Evolutionary conservation across 2,888 invertebrate genomes (phyloP).

Genomic region (Acrobasis consociella): DNA sequence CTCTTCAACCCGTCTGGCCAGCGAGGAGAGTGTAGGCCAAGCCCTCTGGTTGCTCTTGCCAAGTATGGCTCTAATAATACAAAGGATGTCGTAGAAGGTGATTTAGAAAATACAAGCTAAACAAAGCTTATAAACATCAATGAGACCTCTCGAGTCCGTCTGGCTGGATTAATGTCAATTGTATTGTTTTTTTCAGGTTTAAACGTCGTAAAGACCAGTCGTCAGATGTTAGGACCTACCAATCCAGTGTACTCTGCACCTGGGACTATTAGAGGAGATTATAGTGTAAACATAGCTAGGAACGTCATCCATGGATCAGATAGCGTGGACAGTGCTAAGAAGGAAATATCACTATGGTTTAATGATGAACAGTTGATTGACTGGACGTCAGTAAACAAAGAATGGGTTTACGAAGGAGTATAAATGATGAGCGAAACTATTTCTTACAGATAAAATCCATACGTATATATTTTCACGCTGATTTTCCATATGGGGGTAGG

Average conservation of each 20-base stretch:
- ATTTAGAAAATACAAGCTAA: no score
- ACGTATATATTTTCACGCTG: no score
- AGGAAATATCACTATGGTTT: slow-evolving; percentile 98
- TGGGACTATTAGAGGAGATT: slow-evolving; percentile 99
- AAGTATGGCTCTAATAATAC: no score
- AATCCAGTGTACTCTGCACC: slow-evolving; percentile 97
- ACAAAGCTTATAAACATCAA: no score
- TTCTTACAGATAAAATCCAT: no score
- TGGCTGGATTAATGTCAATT: no score
- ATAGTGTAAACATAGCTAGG: slow-evolving; percentile 96
- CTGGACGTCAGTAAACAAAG: slow-evolving; percentile 91
- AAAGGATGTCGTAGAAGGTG: no score
- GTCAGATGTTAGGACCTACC: slow-evolving; percentile 98
- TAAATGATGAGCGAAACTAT: slow-evolving; percentile 55
- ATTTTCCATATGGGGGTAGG: no score
- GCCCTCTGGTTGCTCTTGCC: no score
- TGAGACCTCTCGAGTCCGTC: no score
- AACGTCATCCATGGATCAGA: slow-evolving; percentile 99
- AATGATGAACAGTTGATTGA: slow-evolving; percentile 90
- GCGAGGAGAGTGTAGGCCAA: no score
- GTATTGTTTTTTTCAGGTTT: slow-evolving; percentile 52
- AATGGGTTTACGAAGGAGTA: slow-evolving; percentile 93
- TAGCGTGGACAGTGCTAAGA: slow-evolving; percentile 96
- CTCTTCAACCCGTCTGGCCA: no score
- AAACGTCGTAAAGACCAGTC: slow-evolving; percentile 96